Evolutionary conservation across 2,888 invertebrate species (phyloP), one percentile per base, ranked within the genome.

Genomic region (Buathra laborator): DNA sequence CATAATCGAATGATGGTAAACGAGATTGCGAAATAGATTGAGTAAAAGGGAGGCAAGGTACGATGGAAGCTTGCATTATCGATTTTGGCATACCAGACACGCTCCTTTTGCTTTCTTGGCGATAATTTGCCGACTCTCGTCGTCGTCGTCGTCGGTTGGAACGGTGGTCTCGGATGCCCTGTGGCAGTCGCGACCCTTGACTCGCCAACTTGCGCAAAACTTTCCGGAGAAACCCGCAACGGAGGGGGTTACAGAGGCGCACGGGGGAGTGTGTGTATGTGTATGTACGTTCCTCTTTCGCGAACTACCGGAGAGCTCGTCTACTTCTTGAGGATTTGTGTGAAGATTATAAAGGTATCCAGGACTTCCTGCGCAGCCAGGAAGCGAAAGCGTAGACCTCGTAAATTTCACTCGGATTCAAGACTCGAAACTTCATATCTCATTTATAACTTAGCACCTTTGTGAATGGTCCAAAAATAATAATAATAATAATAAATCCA

Each of bases 1-100:
- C 5, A 62, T 29, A n/a, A 32, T 19, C 2, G 14, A 59, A 48
- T 19, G 48, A n/a, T 66, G 9, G 37, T 24, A 24, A 76, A 66
- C n/a, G 66, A 12, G 16, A 66, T 75, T 64, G 37, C 48, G 51
- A 81, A 70, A 77, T 51, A 71, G 32, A 74, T 12, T n/a, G 48
- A 66, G 62, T 46, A 48, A 74, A 44, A 37, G 37, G 79, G 37
- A 78, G 86, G 79, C 83, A 72, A 76, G 66, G 59, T 59, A 64
- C 70, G 48, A 43, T 79, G 81, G 81, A 83, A 81, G 87, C 67
- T 81, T 84, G 88, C 88, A 88, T 89, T 92, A 92, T 92, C 90
- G 92, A 93, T 93, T 93, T 91, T 86, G 90, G 91, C 92, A 92
- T 92, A 92, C 92, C 92, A 91, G 91, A 92, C 91, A 90, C 91